phyloP scores from a whole-genome alignment of 2,888 invertebrate genomes.

The Noctua fimbriata region DNA sequence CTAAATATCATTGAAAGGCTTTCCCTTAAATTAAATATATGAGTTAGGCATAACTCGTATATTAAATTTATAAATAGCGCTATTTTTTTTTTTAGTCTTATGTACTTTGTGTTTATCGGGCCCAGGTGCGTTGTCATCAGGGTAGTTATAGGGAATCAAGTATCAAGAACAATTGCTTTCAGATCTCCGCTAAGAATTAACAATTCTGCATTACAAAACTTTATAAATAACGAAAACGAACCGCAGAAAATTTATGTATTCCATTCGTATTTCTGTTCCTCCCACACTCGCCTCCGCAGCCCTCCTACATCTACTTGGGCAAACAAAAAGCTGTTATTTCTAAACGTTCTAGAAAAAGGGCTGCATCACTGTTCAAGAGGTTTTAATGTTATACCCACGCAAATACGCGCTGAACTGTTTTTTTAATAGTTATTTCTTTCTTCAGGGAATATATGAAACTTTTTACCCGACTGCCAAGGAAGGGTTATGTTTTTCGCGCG shows the following conservation, averaged over 20 bases:
- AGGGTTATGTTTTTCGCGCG: too few species aligned
- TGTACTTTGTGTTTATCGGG: background rate
- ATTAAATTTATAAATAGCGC: too few species aligned
- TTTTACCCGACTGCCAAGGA: too few species aligned
- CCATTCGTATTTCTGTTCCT: background rate
- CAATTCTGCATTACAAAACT: background rate
- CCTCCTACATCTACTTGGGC: slow-evolving; percentile 24
- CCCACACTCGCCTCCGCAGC: slow-evolving; percentile 28
- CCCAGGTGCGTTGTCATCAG: background rate
- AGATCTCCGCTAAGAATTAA: background rate
- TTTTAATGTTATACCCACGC: slow-evolving; percentile 2
- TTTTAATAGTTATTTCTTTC: background rate
- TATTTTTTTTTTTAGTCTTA: too few species aligned
- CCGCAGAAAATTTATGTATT: slow-evolving; percentile 3
- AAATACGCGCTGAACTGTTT: background rate
- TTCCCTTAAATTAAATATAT: too few species aligned
- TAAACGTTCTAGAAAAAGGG: background rate
- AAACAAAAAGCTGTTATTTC: slow-evolving; percentile 24
- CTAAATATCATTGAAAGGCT: too few species aligned
- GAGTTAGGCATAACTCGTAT: too few species aligned
- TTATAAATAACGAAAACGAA: background rate
- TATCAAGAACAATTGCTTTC: background rate
- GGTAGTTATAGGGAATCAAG: background rate
- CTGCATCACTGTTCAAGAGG: background rate
- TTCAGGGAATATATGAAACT: background rate